A percentile compares a stretch with the other conserved stretches of the same genome.
phyloP scores from a whole-genome alignment of 2,888 invertebrate genomes.

The Phoenoteleia sp. region DNA sequence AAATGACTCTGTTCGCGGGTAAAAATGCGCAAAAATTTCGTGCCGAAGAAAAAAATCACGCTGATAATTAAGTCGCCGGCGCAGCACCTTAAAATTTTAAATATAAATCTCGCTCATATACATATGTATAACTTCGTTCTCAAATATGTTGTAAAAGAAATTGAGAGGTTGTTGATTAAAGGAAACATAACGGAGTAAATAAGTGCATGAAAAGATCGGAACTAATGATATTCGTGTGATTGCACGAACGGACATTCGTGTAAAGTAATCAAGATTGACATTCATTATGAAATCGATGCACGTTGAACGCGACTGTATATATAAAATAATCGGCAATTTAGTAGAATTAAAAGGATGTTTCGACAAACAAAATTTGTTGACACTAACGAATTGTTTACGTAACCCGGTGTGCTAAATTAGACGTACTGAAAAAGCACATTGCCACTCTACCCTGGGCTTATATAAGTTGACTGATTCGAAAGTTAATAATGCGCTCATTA shows the following conservation, averaged over 20 bases:
- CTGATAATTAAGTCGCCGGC: conserved; percentile 48
- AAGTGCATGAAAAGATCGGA: conserved; percentile 58
- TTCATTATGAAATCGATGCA: conserved; percentile 61
- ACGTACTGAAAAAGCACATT: neutral
- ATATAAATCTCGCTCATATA: conserved; percentile 56
- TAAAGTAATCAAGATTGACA: conserved; percentile 58
- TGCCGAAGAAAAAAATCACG: neutral
- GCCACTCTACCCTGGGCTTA: neutral
- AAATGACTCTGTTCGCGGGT: conserved; percentile 11
- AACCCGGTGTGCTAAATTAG: neutral
- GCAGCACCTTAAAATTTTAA: conserved; percentile 54
- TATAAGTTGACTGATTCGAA: neutral
- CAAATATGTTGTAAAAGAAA: conserved; percentile 63
- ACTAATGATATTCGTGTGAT: conserved; percentile 62
- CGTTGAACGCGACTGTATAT: neutral
- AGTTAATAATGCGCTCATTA: neutral
- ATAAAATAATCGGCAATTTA: conserved; percentile 28
- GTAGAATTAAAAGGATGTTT: neutral
- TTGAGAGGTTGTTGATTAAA: conserved; percentile 59
- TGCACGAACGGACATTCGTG: conserved; percentile 59
- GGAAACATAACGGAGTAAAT: conserved; percentile 56
- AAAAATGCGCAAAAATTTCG: conserved; percentile 16
- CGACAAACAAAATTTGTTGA: neutral
- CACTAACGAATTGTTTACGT: neutral
- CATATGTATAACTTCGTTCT: conserved; percentile 55